These are phyloP conservation scores for Horisme vitalbata DNA, from an alignment of 2,888 invertebrate genomes.

Conservation along the genomic window DNA sequence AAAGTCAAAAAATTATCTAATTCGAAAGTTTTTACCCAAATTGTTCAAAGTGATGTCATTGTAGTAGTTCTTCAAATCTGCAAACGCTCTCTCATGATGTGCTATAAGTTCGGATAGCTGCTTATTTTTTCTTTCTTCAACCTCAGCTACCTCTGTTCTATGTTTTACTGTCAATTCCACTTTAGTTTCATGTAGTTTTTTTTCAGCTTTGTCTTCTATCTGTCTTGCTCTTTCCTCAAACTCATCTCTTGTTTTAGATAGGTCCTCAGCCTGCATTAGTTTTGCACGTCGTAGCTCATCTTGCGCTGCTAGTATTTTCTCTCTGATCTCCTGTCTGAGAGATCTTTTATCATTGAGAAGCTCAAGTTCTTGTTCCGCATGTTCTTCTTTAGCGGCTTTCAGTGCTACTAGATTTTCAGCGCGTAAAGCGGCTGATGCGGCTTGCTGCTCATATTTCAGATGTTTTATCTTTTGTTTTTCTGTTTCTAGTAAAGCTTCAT, in stretches of 20 bases:
- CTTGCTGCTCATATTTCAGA: slow-evolving; percentile 95
- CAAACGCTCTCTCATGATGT: slow-evolving; percentile 92
- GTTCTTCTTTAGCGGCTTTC: slow-evolving; percentile 92
- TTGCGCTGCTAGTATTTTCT: slow-evolving; percentile 87
- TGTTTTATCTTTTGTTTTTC: slow-evolving; percentile 97
- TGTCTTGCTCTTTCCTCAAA: slow-evolving; percentile 78
- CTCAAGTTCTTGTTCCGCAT: slow-evolving; percentile 89
- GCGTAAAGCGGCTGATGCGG: slow-evolving; percentile 91
- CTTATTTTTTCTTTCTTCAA: slow-evolving; percentile 95
- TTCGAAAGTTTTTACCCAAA: slow-evolving; percentile 80
- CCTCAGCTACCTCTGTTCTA: slow-evolving; percentile 92
- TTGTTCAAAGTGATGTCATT: slow-evolving; percentile 97
- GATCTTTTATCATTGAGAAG: slow-evolving; percentile 88
- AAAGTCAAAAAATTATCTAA: background rate
- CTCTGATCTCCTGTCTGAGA: slow-evolving; percentile 86
- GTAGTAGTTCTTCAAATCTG: slow-evolving; percentile 96
- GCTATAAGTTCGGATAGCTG: slow-evolving; percentile 91
- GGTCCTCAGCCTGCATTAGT: slow-evolving; percentile 88
- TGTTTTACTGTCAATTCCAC: slow-evolving; percentile 88
- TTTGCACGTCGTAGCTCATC: slow-evolving; percentile 88
- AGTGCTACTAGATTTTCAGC: slow-evolving; percentile 92
- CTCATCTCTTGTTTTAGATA: slow-evolving; percentile 82
- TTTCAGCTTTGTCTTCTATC: slow-evolving; percentile 85
- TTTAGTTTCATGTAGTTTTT: slow-evolving; percentile 88
- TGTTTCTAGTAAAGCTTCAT: slow-evolving; percentile 93